Base-by-base conservation (phyloP, 2,888 invertebrate species). In the Pyrocoelia pectoralis region DNA sequence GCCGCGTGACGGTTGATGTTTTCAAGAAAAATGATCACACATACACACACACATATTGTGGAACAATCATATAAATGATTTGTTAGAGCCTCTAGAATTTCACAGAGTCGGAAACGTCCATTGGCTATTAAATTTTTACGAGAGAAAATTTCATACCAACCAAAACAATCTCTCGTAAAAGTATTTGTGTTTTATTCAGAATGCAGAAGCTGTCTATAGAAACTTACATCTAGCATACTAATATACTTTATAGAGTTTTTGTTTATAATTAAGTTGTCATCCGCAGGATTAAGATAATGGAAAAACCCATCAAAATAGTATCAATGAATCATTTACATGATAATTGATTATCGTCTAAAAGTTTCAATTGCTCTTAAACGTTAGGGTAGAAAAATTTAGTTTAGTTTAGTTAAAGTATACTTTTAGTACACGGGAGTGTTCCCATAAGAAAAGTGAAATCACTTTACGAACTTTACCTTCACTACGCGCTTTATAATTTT, bases 31-130 rank as follows among this genome's bases (percentile, higher is more conserved):
- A 61, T 56, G 56, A 56, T 49, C 50, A 18, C 50, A 61, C 51
- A 56, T 56, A 61, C 50, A 50, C 50, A 38, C 50, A 18, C 50
- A 61, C 51, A 56, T 56, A 49, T 56, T 50, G 56, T 41, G 48
- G 52, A 59, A 56, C 48, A 60, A 60, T 52, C 60, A 60, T 56
- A 65, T 60, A 58, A 60, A 58, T 52, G 60, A 65, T 56, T 56
- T 65, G 64, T 59, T 50, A 55, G 51, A 55, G 41, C 38, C 49
- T 15, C 15, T 5, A 13, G 38, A 49, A 40, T 46, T 55, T 55
- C 43, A 48, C 38, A 49, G 28, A 29, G 48, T 49, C 54, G 53
- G 48, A 52, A 53, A 60, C 49, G 53, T 54, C 41, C 41, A 60
- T 10, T 49, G n/a, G 53, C 40, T 54, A 54, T 48, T 59, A 52